A percentile compares a stretch with the other conserved stretches of the same genome.
phyloP scores from a whole-genome alignment of 2,888 invertebrate species.

The Trichogramma evanescens region DNA sequence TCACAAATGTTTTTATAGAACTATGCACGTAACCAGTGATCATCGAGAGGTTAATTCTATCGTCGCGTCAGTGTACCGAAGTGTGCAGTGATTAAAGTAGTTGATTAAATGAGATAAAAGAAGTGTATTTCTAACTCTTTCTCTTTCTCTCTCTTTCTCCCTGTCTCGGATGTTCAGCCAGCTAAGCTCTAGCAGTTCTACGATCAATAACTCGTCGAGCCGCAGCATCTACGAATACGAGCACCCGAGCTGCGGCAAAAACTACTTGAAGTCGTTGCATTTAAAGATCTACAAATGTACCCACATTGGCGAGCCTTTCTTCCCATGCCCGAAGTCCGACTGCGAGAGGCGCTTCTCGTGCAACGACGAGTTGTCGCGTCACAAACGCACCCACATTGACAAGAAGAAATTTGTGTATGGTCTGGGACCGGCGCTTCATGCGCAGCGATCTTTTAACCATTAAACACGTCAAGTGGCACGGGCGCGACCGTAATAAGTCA shows the following conservation, averaged over 20 bases:
- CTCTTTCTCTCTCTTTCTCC: too few relatives aligned
- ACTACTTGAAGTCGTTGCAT: slow-evolving; percentile 95
- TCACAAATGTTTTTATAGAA: too few relatives aligned
- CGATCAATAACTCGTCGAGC: slow-evolving; percentile 43
- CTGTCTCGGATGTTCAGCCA: too few relatives aligned
- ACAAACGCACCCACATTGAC: slow-evolving; percentile 88
- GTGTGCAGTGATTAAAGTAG: too few relatives aligned
- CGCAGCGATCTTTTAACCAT: slow-evolving; percentile 79
- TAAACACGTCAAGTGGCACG: slow-evolving; percentile 84
- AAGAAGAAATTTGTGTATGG: slow-evolving; percentile 87
- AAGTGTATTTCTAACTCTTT: too few relatives aligned
- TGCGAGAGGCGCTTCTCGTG: slow-evolving; percentile 84
- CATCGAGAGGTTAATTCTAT: too few relatives aligned
- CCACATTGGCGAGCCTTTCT: slow-evolving; percentile 89
- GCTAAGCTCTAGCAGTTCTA: background rate
- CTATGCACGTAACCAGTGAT: too few relatives aligned
- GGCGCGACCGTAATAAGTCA: slow-evolving; percentile 56
- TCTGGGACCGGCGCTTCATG: slow-evolving; percentile 79
- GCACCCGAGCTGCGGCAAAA: slow-evolving; percentile 85
- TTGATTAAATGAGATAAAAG: too few relatives aligned
- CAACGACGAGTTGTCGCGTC: slow-evolving; percentile 86
- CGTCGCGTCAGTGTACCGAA: too few relatives aligned
- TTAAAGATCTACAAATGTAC: slow-evolving; percentile 90
- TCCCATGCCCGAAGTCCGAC: slow-evolving; percentile 77
- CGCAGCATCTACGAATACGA: slow-evolving; percentile 79